Conservation (phyloP, 1,140 invertebrate genomes). For the Metopolophium dirhodum region DNA sequence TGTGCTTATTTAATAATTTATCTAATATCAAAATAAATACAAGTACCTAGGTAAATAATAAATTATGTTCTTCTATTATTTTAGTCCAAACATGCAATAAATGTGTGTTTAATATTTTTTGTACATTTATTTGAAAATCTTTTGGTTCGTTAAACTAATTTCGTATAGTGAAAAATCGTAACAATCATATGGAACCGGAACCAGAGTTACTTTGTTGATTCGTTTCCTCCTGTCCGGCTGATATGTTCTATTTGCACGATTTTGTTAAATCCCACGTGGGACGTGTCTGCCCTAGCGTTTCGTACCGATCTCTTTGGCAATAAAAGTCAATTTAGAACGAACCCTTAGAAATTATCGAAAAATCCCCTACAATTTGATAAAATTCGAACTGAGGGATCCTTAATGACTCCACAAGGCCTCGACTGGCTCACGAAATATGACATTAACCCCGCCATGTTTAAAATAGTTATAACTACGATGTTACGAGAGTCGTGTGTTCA, state of each 20-base stretch:
- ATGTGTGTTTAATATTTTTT: conserved; percentile 1
- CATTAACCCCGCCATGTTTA: background rate
- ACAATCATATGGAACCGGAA: too few relatives aligned
- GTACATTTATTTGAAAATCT: background rate
- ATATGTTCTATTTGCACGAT: conserved; percentile 52
- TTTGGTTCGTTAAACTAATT: conserved; percentile 40
- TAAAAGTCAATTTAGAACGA: conserved; percentile 50
- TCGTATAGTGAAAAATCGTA: conserved; percentile 18
- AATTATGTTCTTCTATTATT: background rate
- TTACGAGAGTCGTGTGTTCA: background rate
- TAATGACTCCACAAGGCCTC: background rate
- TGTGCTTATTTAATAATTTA: background rate
- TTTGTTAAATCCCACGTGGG: conserved; percentile 44
- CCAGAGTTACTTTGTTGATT: conserved; percentile 50
- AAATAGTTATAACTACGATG: background rate
- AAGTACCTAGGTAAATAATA: background rate
- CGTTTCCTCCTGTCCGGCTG: conserved; percentile 24
- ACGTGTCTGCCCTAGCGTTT: conserved; percentile 30
- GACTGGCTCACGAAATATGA: background rate
- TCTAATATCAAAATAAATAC: background rate
- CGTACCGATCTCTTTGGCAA: background rate
- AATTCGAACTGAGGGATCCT: conserved; percentile 1
- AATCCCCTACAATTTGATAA: conserved; percentile 18
- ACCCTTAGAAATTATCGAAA: conserved; percentile 34
- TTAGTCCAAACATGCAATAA: background rate